Base-by-base conservation (phyloP, 2,797 vertebrate species). In the Erethizon dorsatum region DNA sequence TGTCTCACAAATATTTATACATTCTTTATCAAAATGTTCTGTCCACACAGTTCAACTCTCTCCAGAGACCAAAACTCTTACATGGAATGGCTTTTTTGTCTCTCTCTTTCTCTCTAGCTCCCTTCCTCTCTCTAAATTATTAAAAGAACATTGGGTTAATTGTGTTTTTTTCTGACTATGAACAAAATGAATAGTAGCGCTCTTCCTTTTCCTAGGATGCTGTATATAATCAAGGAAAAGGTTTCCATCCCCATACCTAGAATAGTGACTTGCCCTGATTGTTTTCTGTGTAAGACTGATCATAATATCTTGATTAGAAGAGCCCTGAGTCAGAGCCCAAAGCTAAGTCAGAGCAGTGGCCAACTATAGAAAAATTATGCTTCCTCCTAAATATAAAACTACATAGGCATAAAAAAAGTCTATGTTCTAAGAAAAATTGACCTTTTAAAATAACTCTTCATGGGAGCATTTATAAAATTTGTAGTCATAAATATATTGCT, bases 391-490 rank as follows among this genome's bases (percentile, higher is more conserved):
- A 77, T 69, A 54, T 33, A 89, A 94, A 77, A 65, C 56, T 33
- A 56, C 24, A 18, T 88, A 2, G 6, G 15, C 65, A 88, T 75
- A 18, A 95, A 89, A 97, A 84, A 77, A n/a, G 69, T n/a, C 18
- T 45, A 47, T 77, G 61, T 83, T 88, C 69, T 91, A 96, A 80
- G 6, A 95, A 78, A 61, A 54, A 52, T 59, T 69, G 4, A 77
- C 7, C 54, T 54, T 96, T 96, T 52, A 73, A 89, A 95, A 65
- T 67, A 93, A 92, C 18, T 69, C 47, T 18, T 90, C 47, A 56
- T 52, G 75, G 20, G 14, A 90, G 47, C 18, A 87, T 57, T 82
- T 88, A 15, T 71, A 41, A 63, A 78, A 91, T 33, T 56, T 61
- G 10, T 50, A 73, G 20, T 87, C 37, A 67, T 45, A 95, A 95